Conservation (phyloP, 2,888 invertebrate genomes). For the Parascotia fuliginaria region DNA sequence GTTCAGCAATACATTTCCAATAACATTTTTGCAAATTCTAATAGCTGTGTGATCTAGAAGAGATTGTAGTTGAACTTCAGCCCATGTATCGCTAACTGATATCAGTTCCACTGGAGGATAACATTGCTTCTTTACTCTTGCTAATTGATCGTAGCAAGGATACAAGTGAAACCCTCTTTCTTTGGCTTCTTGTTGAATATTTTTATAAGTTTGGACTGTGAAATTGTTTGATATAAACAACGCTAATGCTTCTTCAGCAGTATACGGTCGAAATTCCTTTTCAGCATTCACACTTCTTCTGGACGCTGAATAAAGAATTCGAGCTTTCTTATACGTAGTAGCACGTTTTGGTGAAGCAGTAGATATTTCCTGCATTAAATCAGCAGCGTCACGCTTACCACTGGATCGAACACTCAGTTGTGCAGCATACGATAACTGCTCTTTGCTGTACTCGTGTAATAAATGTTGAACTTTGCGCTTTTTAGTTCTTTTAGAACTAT, state of each 20-base stretch:
- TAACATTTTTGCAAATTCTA: conserved; percentile 8
- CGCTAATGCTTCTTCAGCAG: conserved; percentile 5
- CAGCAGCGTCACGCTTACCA: conserved; percentile 17
- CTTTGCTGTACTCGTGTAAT: conserved; percentile 9
- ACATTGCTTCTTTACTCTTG: conserved; percentile 3
- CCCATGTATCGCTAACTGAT: neutral
- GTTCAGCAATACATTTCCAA: neutral
- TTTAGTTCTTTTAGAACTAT: conserved; percentile 5
- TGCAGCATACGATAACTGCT: conserved; percentile 13
- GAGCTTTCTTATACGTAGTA: conserved; percentile 13
- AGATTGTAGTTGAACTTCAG: conserved; percentile 6
- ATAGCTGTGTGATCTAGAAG: conserved; percentile 3
- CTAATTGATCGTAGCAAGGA: conserved; percentile 8
- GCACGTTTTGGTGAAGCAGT: conserved; percentile 11
- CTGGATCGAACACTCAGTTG: conserved; percentile 17
- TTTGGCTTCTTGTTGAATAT: conserved; percentile 10
- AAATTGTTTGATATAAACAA: conserved; percentile 3
- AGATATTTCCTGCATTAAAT: conserved; percentile 11
- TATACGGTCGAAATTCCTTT: neutral
- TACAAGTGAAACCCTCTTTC: conserved; percentile 7
- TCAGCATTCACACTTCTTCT: too few relatives aligned
- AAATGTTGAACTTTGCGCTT: conserved; percentile 12
- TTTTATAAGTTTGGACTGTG: conserved; percentile 1
- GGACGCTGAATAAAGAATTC: neutral
- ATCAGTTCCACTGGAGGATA: conserved; percentile 4